Evolutionary conservation across 1,140 invertebrate species (phyloP).

Genomic region (Pogonomyrmex californicus): DNA sequence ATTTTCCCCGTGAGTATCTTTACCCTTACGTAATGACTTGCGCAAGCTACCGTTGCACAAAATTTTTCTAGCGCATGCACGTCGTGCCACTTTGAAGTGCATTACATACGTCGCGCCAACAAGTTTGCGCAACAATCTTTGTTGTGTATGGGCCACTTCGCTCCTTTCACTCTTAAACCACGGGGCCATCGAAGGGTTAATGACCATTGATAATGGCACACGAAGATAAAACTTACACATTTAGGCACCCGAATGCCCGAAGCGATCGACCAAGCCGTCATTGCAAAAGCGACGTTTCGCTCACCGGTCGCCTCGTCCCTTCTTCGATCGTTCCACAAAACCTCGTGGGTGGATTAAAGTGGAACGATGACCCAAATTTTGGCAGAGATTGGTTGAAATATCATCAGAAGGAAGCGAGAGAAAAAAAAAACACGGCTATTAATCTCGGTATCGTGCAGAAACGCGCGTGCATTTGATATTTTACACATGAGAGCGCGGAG

Average conservation of each 20-base stretch:
- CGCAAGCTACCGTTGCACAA: slow-evolving; percentile 43
- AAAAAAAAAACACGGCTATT: not conserved
- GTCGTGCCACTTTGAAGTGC: slow-evolving; percentile 33
- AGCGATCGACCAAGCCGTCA: too few relatives aligned
- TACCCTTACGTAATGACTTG: slow-evolving; percentile 8
- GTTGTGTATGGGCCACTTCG: slow-evolving; percentile 42
- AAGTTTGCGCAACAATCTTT: slow-evolving; percentile 52
- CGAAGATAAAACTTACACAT: not conserved
- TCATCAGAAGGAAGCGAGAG: not conserved
- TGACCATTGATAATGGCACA: slow-evolving; percentile 18
- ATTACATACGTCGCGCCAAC: slow-evolving; percentile 12
- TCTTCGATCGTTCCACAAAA: not conserved
- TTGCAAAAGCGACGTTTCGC: slow-evolving; percentile 15
- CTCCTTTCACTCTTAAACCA: slow-evolving; percentile 57
- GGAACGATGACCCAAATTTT: slow-evolving; percentile 32
- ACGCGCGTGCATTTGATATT: not conserved
- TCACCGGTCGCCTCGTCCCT: not conserved
- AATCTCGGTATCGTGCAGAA: slow-evolving; percentile 5
- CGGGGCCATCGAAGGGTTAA: slow-evolving; percentile 38
- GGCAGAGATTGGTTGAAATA: not conserved
- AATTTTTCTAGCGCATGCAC: slow-evolving; percentile 49
- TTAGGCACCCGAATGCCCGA: not conserved
- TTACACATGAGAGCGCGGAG: not conserved
- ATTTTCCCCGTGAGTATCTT: not conserved
- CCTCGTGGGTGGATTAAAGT: slow-evolving; percentile 31